Base-by-base conservation (phyloP, 2,113 vertebrate species). In the Parotia lawesii region DNA sequence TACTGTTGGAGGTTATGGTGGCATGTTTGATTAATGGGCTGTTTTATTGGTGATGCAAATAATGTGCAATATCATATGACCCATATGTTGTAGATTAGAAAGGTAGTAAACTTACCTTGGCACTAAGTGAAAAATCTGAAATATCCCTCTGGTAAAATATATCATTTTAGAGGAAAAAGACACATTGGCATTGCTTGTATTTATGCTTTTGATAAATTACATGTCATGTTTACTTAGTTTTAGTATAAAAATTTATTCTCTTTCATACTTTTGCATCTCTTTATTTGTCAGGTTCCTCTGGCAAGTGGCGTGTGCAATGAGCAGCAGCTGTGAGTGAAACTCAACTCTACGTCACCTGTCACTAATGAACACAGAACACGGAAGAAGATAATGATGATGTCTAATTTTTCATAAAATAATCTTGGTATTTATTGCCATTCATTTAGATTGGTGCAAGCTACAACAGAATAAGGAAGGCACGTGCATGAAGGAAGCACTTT, bases 1-100 rank as follows among this genome's bases (percentile, higher is more conserved):
- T 96, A 69, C 21, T 85, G 57, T 72, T 95, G 84, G 89, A 94
- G 67, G 73, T 88, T 96, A 88, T 61, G 82, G 91, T 92, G 89
- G 81, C 77, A 81, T 73, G 38, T 96, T 96, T 98, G 97, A 98
- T 98, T 98, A 98, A 97, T 97, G 96, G 91, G 65, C 92, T 98
- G 93, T 97, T 98, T 98, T 97, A 97, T 94, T 97, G 95, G 92
- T 89, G 94, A 97, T 97, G 93, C 95, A 98, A 97, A 97, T 97
- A 97, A 96, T 91, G 44, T 87, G 74, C 87, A 96, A 96, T 97
- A 94, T 96, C 96, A 91, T 93, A 95, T 94, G 91, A 95, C 77
- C 95, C 97, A 97, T 96, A 83, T 97, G 97, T 94, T 97, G 88
- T 94, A 95, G 89, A 97, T 98, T 97, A 97, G 65, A 64, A 79